Evolutionary conservation across 2,113 vertebrate species (phyloP).

Genomic region (Laticauda laticaudata): DNA sequence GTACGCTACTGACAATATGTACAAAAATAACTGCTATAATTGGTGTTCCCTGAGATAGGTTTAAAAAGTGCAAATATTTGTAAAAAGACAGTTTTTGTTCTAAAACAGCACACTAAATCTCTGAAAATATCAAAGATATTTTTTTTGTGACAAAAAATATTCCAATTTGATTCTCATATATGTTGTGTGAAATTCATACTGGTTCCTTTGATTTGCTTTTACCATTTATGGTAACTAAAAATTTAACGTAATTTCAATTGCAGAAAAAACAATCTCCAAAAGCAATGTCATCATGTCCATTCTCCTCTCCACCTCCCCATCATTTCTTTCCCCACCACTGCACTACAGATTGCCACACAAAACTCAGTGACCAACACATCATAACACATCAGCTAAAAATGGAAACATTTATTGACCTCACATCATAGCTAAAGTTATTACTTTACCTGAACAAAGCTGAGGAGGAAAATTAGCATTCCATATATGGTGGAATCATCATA

Average conservation of each 20-base stretch:
- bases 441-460: constrained; percentile 48
- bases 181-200: not conserved
- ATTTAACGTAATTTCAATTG: not conserved
- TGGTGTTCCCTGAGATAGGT: not conserved
- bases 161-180: not conserved
- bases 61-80: not conserved
- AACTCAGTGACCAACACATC: constrained; percentile 32
- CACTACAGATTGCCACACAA: not conserved
- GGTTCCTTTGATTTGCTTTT: not conserved
- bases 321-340: not conserved
- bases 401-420: constrained; percentile 77
- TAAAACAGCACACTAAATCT: not conserved
- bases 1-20: not conserved
- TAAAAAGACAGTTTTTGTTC: not conserved
- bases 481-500: too few species aligned
- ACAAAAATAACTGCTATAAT: not conserved
- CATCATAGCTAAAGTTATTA: constrained; percentile 36
- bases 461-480: constrained; percentile 4
- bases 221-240: not conserved
- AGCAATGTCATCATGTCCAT: not conserved
- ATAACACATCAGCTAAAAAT: constrained; percentile 74
- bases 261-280: not conserved
- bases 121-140: not conserved
- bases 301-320: not conserved
- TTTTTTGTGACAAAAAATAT: not conserved